Percentiles rank a stretch among this genome's conserved stretches.
phyloP scores from a whole-genome alignment of 1,140 invertebrate genomes.

The Drosophila carrolli region DNA sequence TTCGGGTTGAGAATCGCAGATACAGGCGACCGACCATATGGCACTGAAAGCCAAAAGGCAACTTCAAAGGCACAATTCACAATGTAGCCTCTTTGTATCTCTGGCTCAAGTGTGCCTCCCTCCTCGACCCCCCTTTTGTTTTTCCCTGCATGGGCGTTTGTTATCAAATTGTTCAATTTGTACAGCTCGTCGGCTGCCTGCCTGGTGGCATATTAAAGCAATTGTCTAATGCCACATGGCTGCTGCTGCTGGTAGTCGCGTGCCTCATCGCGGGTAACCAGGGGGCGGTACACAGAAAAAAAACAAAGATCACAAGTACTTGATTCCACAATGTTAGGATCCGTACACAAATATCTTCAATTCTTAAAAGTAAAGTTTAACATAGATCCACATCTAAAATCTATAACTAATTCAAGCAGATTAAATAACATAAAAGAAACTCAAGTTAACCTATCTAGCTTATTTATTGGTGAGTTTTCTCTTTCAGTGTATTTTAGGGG shows the following conservation, averaged over 20 bases:
- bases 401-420: no score
- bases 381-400: no score
- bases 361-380: no score
- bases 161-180: conserved; percentile 81
- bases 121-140: conserved; percentile 2
- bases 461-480: neutral
- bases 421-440: no score
- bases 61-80: conserved; percentile 67
- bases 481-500: neutral
- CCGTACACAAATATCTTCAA: neutral
- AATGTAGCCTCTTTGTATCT: conserved; percentile 64
- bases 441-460: no score
- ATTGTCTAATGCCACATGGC: conserved; percentile 79
- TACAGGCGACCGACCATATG: conserved; percentile 70
- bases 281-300: conserved; percentile 8
- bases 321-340: no score
- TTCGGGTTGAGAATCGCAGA: conserved; percentile 32
- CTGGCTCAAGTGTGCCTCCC: conserved; percentile 48
- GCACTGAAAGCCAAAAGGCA: conserved; percentile 44
- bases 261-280: conserved; percentile 38
- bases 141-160: conserved; percentile 32
- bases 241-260: conserved; percentile 74
- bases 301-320: neutral
- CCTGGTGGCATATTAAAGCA: conserved; percentile 78
- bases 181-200: conserved; percentile 58